phyloP scores from a whole-genome alignment of 2,113 vertebrate species.

The Bos javanicus region DNA sequence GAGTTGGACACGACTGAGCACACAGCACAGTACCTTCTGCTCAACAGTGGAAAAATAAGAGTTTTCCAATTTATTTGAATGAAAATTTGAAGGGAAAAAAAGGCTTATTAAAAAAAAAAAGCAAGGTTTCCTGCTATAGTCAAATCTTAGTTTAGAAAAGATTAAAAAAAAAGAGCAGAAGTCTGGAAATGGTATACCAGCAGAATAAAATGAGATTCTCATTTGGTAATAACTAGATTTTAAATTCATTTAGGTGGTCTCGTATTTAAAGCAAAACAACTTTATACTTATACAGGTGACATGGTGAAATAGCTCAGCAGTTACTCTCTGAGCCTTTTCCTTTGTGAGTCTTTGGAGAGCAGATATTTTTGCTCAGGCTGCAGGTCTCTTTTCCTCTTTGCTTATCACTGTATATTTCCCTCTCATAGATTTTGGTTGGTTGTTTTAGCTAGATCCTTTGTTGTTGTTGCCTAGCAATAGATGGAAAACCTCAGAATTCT shows the following conservation, averaged over 20 bases:
- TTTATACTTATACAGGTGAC: not conserved
- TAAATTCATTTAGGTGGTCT: not conserved
- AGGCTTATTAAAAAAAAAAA: not conserved
- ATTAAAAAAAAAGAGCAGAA: not conserved
- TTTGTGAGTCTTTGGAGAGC: not conserved
- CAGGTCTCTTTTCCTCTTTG: not conserved
- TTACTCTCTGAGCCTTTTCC: not conserved
- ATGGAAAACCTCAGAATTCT: slow-evolving; percentile 29
- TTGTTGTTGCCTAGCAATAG: not conserved
- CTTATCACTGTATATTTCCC: not conserved
- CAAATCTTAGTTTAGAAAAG: slow-evolving; percentile 23
- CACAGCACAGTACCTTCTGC: not conserved
- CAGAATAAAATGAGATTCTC: slow-evolving; percentile 20
- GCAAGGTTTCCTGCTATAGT: not conserved
- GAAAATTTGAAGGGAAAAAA: slow-evolving; percentile 16
- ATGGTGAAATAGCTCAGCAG: not conserved
- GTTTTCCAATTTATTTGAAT: slow-evolving; percentile 18
- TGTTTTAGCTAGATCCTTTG: not conserved
- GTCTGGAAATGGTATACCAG: not conserved
- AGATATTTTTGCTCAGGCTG: not conserved
- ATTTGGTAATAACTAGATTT: not conserved
- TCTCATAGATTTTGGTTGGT: not conserved
- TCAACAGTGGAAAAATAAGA: not conserved
- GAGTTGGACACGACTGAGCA: not conserved
- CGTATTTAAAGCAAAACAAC: not conserved